phyloP scores from a whole-genome alignment of 2,113 vertebrate genomes.

The Mobula hypostoma region DNA sequence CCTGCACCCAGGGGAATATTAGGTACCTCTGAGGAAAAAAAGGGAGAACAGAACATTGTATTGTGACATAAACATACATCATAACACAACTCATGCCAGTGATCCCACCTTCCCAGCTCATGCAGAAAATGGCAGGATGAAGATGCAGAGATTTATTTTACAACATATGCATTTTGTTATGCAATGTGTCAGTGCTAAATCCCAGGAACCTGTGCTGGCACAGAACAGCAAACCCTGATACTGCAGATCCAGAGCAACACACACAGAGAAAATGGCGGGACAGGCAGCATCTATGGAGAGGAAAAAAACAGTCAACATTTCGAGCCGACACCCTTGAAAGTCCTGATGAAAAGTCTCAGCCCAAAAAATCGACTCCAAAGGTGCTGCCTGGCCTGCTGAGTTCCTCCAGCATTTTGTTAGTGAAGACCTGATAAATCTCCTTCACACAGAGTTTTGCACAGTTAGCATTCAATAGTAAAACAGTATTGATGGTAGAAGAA shows the following conservation, averaged over 20 bases:
- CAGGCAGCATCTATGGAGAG: no score
- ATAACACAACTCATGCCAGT: background rate
- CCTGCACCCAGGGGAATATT: background rate
- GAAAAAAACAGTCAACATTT: no score
- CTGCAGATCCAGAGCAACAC: no score
- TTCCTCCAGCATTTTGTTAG: no score
- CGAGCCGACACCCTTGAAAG: no score
- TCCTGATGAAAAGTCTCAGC: no score
- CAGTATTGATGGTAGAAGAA: background rate
- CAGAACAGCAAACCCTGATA: background rate
- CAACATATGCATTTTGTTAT: background rate
- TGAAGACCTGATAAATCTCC: background rate
- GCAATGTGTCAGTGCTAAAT: background rate
- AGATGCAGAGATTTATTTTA: background rate
- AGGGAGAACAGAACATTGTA: background rate
- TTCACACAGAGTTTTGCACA: background rate
- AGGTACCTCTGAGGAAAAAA: constrained; percentile 17
- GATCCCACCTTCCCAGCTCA: background rate
- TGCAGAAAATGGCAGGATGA: background rate
- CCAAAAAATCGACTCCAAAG: no score
- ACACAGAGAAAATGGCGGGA: no score
- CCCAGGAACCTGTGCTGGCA: background rate
- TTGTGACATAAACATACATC: background rate
- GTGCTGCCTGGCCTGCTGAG: no score
- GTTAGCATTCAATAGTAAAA: background rate